Percentiles rank a stretch among this genome's conserved stretches.
phyloP scores from a whole-genome alignment of 2,113 vertebrate species.

The Cryptomyrus ogoouensis region DNA sequence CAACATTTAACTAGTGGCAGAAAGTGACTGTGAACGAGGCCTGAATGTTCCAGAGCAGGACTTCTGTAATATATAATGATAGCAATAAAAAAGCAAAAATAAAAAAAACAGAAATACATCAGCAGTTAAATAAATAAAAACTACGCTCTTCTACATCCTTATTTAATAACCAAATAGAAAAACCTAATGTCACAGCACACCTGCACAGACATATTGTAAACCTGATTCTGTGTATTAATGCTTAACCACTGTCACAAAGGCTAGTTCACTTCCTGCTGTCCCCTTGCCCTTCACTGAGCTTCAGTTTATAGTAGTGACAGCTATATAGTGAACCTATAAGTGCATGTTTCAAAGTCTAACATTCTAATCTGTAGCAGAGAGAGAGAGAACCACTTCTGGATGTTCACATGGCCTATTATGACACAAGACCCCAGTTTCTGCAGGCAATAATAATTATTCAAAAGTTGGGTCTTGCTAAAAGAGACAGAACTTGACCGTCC shows the following conservation, averaged over 20 bases:
- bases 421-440: background rate
- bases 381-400: background rate
- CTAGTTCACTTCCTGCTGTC: background rate
- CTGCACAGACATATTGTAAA: background rate
- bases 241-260: slow-evolving; percentile 14
- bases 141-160: background rate
- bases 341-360: slow-evolving; percentile 5
- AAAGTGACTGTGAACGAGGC: background rate
- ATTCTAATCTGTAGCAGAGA: background rate
- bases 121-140: background rate
- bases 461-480: background rate
- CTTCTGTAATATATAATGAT: background rate
- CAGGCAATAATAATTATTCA: background rate
- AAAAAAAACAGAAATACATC: background rate
- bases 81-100: background rate
- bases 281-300: background rate
- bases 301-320: slow-evolving; percentile 1
- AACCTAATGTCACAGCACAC: background rate
- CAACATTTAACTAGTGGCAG: background rate
- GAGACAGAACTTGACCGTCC: background rate
- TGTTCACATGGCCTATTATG: background rate
- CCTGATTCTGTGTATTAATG: slow-evolving; percentile 20
- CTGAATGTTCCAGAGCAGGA: background rate
- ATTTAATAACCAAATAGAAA: background rate
- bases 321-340: background rate